These are phyloP conservation scores for Actinernus sp. DNA, from an alignment of 92 coral and sea anemone species.

Conservation along the genomic window DNA sequence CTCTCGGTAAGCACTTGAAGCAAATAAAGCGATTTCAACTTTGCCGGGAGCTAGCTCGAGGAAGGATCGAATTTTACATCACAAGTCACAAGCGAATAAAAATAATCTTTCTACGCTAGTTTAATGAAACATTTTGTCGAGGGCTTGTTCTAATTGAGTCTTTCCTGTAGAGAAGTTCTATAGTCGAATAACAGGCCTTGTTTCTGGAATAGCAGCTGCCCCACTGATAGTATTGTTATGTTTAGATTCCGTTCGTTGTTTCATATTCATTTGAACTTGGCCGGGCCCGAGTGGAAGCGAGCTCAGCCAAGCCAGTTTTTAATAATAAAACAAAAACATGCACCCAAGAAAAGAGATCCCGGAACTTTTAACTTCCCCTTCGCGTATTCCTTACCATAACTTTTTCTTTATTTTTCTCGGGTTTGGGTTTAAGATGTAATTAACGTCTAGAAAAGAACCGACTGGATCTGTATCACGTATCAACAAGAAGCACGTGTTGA, in stretches of 20 bases:
- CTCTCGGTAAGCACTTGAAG: too few species aligned
- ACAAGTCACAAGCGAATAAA: too few species aligned
- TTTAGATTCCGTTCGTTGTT: too few species aligned
- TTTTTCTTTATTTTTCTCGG: neutral
- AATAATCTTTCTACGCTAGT: too few species aligned
- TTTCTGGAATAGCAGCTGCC: conserved; percentile 40
- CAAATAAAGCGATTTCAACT: too few species aligned
- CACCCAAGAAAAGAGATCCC: neutral
- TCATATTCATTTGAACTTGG: too few species aligned
- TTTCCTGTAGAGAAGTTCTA: conserved; percentile 24
- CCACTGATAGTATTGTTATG: too few species aligned
- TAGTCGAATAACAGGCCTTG: conserved; percentile 19
- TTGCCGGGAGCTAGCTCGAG: too few species aligned
- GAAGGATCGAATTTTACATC: too few species aligned
- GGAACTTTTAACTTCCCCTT: neutral
- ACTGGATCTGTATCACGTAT: neutral
- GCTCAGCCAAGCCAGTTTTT: neutral
- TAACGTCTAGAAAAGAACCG: neutral
- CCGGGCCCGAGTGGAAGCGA: too few species aligned
- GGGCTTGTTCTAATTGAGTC: conserved; percentile 26
- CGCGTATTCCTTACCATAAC: neutral
- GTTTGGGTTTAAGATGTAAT: neutral
- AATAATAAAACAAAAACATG: neutral
- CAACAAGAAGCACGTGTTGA: neutral
- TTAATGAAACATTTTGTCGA: neutral